Conservation (phyloP, 2,797 vertebrate species). For the Harpagifer antarcticus region DNA sequence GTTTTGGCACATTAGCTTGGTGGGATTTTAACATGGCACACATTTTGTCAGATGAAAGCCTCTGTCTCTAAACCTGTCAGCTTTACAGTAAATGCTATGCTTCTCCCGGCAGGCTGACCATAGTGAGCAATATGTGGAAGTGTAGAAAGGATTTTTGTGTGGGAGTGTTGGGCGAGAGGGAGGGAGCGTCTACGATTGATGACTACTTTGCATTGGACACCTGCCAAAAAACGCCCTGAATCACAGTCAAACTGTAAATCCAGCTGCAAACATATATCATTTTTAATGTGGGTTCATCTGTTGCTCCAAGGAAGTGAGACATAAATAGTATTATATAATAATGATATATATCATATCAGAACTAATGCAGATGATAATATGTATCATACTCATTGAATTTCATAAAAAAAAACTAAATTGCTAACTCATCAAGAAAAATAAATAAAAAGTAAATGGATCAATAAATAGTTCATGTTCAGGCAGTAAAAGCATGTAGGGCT, state of each 20-base stretch:
- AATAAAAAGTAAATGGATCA: background rate
- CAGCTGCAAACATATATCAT: slow-evolving; percentile 17
- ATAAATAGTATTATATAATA: no score
- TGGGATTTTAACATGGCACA: slow-evolving; percentile 24
- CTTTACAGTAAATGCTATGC: background rate
- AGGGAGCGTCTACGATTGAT: slow-evolving; percentile 41
- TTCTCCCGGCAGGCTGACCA: slow-evolving; percentile 24
- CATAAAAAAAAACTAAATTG: background rate
- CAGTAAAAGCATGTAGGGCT: background rate
- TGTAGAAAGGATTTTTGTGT: slow-evolving; percentile 37
- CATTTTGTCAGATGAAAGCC: slow-evolving; percentile 19
- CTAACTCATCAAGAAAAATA: background rate
- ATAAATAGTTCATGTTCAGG: background rate
- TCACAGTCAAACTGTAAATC: slow-evolving; percentile 31
- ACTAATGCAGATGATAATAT: background rate
- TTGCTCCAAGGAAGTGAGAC: slow-evolving; percentile 38
- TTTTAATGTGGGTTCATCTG: slow-evolving; percentile 26
- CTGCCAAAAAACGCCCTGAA: slow-evolving; percentile 33
- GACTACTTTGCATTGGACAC: slow-evolving; percentile 48
- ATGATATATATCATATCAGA: background rate
- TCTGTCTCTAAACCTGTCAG: slow-evolving; percentile 29
- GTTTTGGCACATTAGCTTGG: slow-evolving; percentile 24
- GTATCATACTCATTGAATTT: background rate
- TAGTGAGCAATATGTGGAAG: slow-evolving; percentile 26
- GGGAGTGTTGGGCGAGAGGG: slow-evolving; percentile 31